Percentiles rank a stretch among this genome's conserved stretches.
Evolutionary conservation across 2,888 invertebrate genomes (phyloP).

Genomic region (Ceratothoa steindachneri): DNA sequence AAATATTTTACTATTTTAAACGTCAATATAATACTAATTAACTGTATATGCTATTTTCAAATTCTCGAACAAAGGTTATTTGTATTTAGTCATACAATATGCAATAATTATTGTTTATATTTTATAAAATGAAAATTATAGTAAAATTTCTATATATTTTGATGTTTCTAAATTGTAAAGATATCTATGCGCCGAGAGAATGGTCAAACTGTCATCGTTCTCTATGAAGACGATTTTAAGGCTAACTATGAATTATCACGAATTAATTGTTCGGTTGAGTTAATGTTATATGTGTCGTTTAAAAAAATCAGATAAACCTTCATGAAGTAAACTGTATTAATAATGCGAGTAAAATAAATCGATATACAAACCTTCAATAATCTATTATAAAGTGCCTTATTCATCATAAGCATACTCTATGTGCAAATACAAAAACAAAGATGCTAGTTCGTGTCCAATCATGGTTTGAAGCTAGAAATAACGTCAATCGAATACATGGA

Average conservation of each 20-base stretch:
- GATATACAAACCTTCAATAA: too few relatives aligned
- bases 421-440: too few relatives aligned
- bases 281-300: too few relatives aligned
- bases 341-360: too few relatives aligned
- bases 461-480: too few relatives aligned
- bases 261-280: too few relatives aligned
- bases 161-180: neutral
- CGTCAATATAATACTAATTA: neutral
- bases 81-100: neutral
- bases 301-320: too few relatives aligned
- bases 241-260: neutral
- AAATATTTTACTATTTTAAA: neutral
- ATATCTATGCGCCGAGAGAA: constrained; percentile 8
- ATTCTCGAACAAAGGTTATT: neutral
- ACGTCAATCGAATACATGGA: too few relatives aligned
- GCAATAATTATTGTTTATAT: neutral
- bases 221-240: neutral
- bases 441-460: too few relatives aligned
- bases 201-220: neutral
- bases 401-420: too few relatives aligned
- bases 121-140: neutral
- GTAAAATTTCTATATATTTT: neutral
- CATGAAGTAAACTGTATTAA: too few relatives aligned
- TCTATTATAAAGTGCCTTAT: too few relatives aligned
- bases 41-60: neutral